Evolutionary conservation across 2,797 vertebrate species (phyloP).

Genomic region (Eleutherodactylus coqui): DNA sequence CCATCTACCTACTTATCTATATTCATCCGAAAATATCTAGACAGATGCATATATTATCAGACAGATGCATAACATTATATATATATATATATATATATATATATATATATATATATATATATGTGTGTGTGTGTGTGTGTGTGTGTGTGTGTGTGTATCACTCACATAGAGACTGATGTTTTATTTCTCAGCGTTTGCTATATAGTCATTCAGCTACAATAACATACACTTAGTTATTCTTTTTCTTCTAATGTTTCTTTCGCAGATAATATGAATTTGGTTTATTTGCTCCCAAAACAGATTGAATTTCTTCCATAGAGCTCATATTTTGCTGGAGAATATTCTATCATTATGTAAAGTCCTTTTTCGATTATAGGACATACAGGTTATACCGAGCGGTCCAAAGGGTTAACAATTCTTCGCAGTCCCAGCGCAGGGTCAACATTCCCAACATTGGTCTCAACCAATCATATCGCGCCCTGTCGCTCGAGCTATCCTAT

Average conservation of each 20-base stretch:
- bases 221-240: neutral
- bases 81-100: no score
- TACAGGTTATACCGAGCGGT: slow-evolving; percentile 17
- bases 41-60: no score
- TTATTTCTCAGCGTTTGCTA: neutral
- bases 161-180: neutral
- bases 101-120: no score
- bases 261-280: neutral
- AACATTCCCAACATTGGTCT: slow-evolving; percentile 42
- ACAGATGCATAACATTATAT: no score
- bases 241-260: neutral
- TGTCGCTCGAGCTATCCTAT: slow-evolving; percentile 72
- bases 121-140: no score
- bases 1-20: no score
- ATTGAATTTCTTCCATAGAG: neutral
- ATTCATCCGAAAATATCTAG: neutral
- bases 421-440: slow-evolving; percentile 62
- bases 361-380: neutral
- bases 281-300: neutral
- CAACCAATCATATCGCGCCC: slow-evolving; percentile 69
- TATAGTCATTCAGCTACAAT: neutral
- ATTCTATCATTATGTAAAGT: neutral
- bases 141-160: no score
- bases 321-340: neutral
- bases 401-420: slow-evolving; percentile 72